These are phyloP conservation scores for Lacerta agilis DNA, from an alignment of 2,797 vertebrate genomes.

Conservation along the genomic window DNA sequence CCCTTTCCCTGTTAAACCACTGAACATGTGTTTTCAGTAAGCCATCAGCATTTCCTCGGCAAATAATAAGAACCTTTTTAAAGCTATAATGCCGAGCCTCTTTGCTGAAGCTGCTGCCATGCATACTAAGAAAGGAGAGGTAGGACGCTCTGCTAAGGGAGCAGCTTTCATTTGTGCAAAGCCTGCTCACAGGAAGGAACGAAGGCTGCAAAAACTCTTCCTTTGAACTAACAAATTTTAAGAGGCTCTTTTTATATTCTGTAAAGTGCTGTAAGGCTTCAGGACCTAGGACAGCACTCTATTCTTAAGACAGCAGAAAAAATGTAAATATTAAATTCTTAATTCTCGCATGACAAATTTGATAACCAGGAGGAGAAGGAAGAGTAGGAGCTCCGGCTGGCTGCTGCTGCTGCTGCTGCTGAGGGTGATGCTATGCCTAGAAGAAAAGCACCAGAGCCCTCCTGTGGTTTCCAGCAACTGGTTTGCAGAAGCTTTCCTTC, in stretches of 20 bases:
- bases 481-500: no score
- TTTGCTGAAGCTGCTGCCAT: constrained; percentile 57
- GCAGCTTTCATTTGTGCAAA: not conserved
- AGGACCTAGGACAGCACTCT: not conserved
- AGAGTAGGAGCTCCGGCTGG: no score
- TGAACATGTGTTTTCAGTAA: constrained; percentile 19
- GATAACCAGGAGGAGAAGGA: not conserved
- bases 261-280: no score
- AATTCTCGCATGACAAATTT: not conserved
- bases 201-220: not conserved
- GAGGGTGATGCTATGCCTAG: no score
- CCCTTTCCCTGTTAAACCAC: not conserved
- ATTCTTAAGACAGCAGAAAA: not conserved
- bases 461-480: no score
- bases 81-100: constrained; percentile 51
- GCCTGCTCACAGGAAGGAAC: not conserved
- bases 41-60: constrained; percentile 1
- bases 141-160: not conserved
- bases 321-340: not conserved
- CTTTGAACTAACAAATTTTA: not conserved
- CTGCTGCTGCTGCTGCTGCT: no score
- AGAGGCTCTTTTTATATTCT: not conserved
- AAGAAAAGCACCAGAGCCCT: no score
- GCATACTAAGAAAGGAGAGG: constrained; percentile 54
- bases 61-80: constrained; percentile 28